Base-by-base conservation (phyloP, 2,888 invertebrate species). In the Drosophila paramelanica region DNA sequence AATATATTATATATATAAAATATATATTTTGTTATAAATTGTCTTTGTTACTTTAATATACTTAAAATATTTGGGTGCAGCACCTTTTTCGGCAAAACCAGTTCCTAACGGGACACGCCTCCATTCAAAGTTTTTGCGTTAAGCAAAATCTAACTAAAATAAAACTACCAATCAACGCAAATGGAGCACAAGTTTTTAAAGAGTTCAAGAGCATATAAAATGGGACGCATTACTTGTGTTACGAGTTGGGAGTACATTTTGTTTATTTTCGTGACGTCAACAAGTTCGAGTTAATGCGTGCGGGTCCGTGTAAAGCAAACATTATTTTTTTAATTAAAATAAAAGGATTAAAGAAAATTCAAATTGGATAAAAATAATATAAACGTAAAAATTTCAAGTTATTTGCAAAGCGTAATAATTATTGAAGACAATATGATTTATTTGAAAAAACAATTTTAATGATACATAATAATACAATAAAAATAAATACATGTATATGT, bases 51-150 rank as follows among this genome's bases (percentile, higher is more conserved):
- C 23, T 49, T 55, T 47, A 51, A 27, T 57, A 46, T 71, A 57
- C 52, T 68, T 53, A 36, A 66, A 31, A 62, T 76, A 42, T 47
- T 52, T 57, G 64, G 59, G 41, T 59, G 62, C 36, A 67, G 50
- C 51, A 14, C 45, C 52, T 60, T 39, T 60, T 67, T 77, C 46
- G 59, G 64, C 31, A 51, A 77, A 77, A 74, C 77, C 79, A 73
- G 79, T 77, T 77, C 38, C 57, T 47, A 55, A 5, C 36, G 56
- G 39, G 53, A 46, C 77, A 73, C 73, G 49, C 77, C 77, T 58
- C 73, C 65, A 39, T 43, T 56, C 36, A 46, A 62, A 74, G 38
- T 51, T 55, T 58, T 67, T 45, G 56, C 47, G 38, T 47, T 64
- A 23, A 49, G 39, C 41, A 27, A 56, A 65, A 55, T 47, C 59